Percentiles rank a stretch among this genome's conserved stretches.
Conservation (phyloP, 2,797 vertebrate species). For the Glyptemys insculpta region DNA sequence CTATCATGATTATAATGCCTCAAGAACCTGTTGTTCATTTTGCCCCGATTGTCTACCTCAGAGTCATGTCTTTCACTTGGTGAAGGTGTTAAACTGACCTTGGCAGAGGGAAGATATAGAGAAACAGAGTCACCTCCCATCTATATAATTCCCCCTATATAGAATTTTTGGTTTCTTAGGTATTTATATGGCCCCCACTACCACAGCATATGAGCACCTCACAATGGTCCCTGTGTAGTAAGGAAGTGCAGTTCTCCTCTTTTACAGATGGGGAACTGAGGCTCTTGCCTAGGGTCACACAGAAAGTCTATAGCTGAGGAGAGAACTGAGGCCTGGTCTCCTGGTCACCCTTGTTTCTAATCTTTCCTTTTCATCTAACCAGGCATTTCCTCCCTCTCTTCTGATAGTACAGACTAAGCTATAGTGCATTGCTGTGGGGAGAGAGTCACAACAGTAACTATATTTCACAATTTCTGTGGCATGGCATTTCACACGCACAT, state of each 20-base stretch:
- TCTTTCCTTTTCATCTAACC: background rate
- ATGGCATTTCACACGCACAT: background rate
- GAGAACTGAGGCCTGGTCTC: background rate
- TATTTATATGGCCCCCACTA: background rate
- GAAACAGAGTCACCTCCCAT: background rate
- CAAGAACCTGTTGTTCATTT: background rate
- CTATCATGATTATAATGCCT: background rate
- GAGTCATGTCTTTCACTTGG: background rate
- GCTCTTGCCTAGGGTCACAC: fast-evolving
- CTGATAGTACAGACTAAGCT: background rate
- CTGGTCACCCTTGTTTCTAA: background rate
- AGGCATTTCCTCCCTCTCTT: background rate
- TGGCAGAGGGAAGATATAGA: background rate
- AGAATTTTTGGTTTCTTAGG: background rate
- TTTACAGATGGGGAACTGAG: background rate
- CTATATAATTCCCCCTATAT: background rate
- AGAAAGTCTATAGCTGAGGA: background rate
- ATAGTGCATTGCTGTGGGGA: background rate
- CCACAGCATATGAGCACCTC: background rate
- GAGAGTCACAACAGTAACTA: background rate
- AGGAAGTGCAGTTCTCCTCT: background rate
- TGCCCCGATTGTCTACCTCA: background rate
- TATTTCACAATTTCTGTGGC: background rate
- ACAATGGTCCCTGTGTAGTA: background rate
- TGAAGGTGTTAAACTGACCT: background rate